These are phyloP conservation scores for Ophthalmotilapia sp. DNA, from an alignment of 2,113 vertebrate genomes.

Conservation along the genomic window DNA sequence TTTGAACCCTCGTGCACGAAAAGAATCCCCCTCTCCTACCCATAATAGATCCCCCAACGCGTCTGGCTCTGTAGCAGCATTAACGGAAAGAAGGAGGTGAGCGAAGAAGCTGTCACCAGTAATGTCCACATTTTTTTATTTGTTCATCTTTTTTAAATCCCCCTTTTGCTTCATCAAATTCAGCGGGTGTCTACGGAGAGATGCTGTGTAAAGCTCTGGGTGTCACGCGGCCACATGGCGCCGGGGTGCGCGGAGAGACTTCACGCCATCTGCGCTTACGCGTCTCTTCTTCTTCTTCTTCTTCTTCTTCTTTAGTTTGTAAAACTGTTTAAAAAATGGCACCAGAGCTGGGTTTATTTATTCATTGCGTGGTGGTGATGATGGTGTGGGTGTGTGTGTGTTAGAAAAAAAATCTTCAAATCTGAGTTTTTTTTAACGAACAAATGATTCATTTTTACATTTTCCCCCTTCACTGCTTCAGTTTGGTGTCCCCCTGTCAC, in stretches of 20 bases:
- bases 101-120: background rate
- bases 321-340: background rate
- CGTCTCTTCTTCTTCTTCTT: background rate
- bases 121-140: background rate
- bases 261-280: background rate
- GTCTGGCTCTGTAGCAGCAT: conserved; percentile 33
- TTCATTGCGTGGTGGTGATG: background rate
- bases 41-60: conserved; percentile 50
- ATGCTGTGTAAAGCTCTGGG: background rate
- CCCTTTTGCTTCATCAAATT: background rate
- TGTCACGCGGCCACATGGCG: conserved; percentile 37
- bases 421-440: background rate
- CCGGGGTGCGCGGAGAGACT: background rate
- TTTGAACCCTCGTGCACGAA: background rate
- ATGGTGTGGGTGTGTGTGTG: background rate
- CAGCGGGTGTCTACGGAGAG: background rate
- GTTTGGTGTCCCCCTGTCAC: background rate
- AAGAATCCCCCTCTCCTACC: conserved; percentile 20
- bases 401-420: background rate
- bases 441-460: background rate
- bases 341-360: background rate
- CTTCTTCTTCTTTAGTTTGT: background rate
- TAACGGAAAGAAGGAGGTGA: background rate
- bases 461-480: background rate
- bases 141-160: background rate